phyloP scores from a whole-genome alignment of 2,113 vertebrate genomes.

The Chlorodrepanis virens region DNA sequence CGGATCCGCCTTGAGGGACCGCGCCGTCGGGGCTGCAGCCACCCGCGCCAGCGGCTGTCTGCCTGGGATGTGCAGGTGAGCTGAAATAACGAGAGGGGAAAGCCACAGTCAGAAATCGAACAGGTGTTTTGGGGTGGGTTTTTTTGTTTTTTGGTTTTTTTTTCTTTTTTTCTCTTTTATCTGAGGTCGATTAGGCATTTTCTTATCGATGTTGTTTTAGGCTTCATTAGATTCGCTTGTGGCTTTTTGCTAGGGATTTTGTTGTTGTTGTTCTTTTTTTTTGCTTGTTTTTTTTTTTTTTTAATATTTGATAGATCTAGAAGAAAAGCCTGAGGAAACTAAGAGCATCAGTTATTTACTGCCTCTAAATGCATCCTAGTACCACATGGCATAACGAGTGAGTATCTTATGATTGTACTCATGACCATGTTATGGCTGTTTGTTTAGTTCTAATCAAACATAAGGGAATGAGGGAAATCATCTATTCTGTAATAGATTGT shows the following conservation, averaged over 20 bases:
- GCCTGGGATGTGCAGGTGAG: background rate
- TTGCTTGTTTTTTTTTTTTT: background rate
- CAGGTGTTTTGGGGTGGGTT: background rate
- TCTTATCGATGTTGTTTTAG: background rate
- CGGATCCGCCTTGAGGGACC: too few species aligned
- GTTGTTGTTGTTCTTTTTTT: background rate
- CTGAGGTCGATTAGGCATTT: accelerated
- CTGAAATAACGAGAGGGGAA: accelerated
- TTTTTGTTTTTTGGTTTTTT: too few species aligned
- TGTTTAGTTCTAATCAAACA: background rate
- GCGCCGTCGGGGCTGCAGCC: accelerated
- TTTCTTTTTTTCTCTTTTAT: accelerated
- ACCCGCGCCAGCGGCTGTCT: accelerated
- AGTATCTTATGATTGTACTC: accelerated
- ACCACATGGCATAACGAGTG: accelerated
- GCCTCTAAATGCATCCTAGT: background rate
- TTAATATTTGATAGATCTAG: background rate
- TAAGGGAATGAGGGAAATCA: background rate
- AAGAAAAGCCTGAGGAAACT: background rate
- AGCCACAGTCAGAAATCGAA: accelerated
- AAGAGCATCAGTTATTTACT: background rate
- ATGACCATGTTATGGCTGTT: accelerated
- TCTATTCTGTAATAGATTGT: accelerated
- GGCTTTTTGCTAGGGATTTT: background rate
- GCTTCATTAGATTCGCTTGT: accelerated